phyloP scores from a whole-genome alignment of 2,888 invertebrate species.

The Keiferia lycopersicella region DNA sequence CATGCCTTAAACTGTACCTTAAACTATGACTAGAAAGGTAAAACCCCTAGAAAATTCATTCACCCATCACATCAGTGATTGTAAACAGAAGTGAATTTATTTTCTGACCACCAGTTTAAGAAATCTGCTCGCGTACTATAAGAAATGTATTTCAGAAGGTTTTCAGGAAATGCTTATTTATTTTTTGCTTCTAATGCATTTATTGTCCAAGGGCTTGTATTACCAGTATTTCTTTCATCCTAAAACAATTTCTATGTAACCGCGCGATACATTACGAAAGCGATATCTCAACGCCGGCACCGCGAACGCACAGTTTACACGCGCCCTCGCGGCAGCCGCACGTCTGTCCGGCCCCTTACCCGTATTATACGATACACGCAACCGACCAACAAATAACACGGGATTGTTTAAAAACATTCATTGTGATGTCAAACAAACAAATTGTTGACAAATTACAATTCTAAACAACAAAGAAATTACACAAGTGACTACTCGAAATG shows the following conservation, averaged over 20 bases:
- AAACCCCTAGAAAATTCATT: not conserved
- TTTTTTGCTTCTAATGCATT: not conserved
- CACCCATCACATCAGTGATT: too few species aligned
- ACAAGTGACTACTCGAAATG: conserved; percentile 54
- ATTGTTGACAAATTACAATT: conserved; percentile 34
- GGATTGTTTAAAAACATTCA: conserved; percentile 37
- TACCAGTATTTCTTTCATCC: not conserved
- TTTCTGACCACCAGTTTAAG: too few species aligned
- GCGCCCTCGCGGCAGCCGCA: conserved; percentile 53
- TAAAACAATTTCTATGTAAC: conserved; percentile 35
- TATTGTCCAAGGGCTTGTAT: not conserved
- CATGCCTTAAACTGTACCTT: too few species aligned
- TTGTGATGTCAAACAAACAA: conserved; percentile 25
- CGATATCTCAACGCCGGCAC: conserved; percentile 48
- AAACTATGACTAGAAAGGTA: not conserved
- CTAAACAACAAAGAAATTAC: conserved; percentile 53
- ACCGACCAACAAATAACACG: conserved; percentile 3
- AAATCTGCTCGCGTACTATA: too few species aligned
- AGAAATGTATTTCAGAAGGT: too few species aligned
- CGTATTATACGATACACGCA: not conserved
- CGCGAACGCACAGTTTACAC: conserved; percentile 36
- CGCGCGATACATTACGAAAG: conserved; percentile 60
- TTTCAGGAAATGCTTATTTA: too few species aligned
- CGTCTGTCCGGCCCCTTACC: conserved; percentile 33
- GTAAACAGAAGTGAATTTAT: not conserved